A percentile compares a stretch with the other conserved stretches of the same genome.
Evolutionary conservation across 2,113 vertebrate genomes (phyloP).

Genomic region (Piliocolobus tephrosceles): DNA sequence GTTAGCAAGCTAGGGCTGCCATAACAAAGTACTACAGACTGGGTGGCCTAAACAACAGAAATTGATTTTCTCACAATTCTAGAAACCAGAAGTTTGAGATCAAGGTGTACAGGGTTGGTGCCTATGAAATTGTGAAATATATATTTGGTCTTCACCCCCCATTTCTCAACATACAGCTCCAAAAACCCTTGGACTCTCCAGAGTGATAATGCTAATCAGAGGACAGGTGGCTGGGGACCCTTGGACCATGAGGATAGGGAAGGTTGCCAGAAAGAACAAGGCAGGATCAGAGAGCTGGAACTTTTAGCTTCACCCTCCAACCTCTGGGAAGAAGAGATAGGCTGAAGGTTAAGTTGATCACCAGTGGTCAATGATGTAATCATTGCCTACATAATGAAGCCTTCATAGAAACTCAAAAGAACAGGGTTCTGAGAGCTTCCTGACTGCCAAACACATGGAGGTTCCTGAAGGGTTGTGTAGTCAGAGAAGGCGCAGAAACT

Average conservation of each 20-base stretch:
- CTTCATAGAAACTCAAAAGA: neutral
- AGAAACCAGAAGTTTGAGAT: neutral
- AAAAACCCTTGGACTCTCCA: neutral
- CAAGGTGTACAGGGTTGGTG: neutral
- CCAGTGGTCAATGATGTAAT: neutral
- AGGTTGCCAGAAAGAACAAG: neutral
- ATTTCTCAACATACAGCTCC: neutral
- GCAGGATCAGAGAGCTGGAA: neutral
- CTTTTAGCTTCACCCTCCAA: neutral
- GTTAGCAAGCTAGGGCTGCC: neutral
- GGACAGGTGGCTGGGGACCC: neutral
- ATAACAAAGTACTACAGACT: neutral
- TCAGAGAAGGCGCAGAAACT: neutral
- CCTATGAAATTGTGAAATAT: neutral
- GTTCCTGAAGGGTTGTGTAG: neutral
- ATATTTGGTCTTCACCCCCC: neutral
- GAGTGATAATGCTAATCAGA: neutral
- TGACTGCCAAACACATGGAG: neutral
- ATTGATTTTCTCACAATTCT: neutral
- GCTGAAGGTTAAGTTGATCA: neutral
- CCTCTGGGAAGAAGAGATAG: neutral
- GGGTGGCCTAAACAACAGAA: neutral
- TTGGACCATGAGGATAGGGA: neutral
- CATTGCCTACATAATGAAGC: neutral
- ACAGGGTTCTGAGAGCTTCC: neutral